phyloP scores from a whole-genome alignment of 2,113 vertebrate genomes.

The Salminus brasiliensis region DNA sequence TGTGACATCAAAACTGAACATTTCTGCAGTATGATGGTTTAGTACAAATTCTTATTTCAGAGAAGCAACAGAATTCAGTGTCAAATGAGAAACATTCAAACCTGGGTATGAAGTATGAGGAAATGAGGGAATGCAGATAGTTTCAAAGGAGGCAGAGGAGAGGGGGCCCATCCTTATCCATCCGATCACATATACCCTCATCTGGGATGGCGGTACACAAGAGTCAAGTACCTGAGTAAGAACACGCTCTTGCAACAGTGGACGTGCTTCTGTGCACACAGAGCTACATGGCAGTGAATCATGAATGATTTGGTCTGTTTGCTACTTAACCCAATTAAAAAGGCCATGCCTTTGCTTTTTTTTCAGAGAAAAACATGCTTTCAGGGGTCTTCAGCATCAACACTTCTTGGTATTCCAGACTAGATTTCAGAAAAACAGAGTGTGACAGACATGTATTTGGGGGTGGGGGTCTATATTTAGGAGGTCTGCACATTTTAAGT shows the following conservation, averaged over 20 bases:
- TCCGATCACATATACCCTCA: slow-evolving; percentile 8
- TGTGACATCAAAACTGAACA: no score
- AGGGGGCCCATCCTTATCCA: slow-evolving; percentile 1
- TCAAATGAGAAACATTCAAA: no score
- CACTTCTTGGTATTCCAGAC: no score
- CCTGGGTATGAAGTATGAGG: neutral
- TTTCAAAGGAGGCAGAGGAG: neutral
- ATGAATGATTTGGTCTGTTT: neutral
- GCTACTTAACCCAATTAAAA: no score
- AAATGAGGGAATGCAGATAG: neutral
- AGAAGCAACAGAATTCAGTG: no score
- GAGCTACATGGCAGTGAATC: neutral
- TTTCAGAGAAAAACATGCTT: no score
- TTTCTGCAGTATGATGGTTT: no score
- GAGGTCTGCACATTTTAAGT: neutral
- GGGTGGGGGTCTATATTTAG: neutral
- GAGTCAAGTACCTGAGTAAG: neutral
- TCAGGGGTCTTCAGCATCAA: no score
- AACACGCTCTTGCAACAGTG: neutral
- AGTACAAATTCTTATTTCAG: no score
- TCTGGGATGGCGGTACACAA: neutral
- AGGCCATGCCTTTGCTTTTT: no score
- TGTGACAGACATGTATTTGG: neutral
- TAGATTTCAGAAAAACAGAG: neutral
- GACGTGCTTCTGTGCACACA: neutral